Evolutionary conservation across 92 coral and sea anemone genomes (phyloP).

Genomic region (Virgularia gustaviana): DNA sequence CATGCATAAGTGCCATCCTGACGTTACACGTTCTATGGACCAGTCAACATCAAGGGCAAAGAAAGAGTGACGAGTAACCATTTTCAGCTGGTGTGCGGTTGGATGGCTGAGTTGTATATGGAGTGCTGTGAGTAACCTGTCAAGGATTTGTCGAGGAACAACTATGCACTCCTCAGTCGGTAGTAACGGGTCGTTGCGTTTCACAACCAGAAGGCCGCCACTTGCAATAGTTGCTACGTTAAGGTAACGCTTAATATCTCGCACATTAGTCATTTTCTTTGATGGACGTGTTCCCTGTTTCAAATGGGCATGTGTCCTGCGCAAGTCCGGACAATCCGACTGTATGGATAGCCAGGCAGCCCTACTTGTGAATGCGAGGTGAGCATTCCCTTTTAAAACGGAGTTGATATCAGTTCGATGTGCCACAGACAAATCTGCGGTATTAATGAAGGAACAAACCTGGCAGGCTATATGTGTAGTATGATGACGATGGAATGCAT

Average conservation of each 20-base stretch:
- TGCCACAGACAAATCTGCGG: neutral
- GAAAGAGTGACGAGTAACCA: neutral
- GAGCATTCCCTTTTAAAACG: neutral
- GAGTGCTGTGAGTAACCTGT: constrained; percentile 19
- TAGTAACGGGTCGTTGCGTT: constrained; percentile 9
- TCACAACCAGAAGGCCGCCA: constrained; percentile 15
- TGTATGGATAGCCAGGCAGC: constrained; percentile 27
- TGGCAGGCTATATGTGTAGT: constrained; percentile 2
- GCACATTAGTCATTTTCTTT: constrained; percentile 4
- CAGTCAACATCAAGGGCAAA: constrained; percentile 6
- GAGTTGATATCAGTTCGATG: neutral
- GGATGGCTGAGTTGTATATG: constrained; percentile 19
- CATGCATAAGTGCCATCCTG: constrained; percentile 2
- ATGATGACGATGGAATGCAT: constrained; percentile 12
- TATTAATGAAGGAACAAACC: constrained; percentile 2
- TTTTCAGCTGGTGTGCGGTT: constrained; percentile 10
- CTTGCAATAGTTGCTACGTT: constrained; percentile 11
- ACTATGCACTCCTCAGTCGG: constrained; percentile 9
- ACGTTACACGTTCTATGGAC: neutral
- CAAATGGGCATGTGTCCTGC: constrained; percentile 3
- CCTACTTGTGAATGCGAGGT: constrained; percentile 13
- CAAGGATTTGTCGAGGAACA: constrained; percentile 21
- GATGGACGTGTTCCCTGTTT: constrained; percentile 28
- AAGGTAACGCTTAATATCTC: constrained; percentile 7
- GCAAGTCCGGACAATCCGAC: constrained; percentile 11